phyloP scores from a whole-genome alignment of 2,888 invertebrate species.

The Leucophora obtusa region DNA sequence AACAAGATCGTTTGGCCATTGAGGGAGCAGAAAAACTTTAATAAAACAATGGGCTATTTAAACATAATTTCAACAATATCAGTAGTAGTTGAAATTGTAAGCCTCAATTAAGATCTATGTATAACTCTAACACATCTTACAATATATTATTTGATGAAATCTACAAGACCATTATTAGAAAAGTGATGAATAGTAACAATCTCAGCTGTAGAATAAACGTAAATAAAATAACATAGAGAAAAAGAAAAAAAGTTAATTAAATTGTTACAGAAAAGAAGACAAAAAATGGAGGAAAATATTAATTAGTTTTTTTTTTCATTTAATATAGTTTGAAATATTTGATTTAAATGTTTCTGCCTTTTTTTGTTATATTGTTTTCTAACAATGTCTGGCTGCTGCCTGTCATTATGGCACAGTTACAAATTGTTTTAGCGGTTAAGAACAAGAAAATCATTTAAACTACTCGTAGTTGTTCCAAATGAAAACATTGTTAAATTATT shows the following conservation, averaged over 20 bases:
- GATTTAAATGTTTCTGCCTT: slow-evolving; percentile 33
- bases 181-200: slow-evolving; percentile 48
- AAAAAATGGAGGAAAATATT: slow-evolving; percentile 15
- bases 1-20: slow-evolving; percentile 15
- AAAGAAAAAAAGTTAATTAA: slow-evolving; percentile 37
- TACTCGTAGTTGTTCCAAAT: slow-evolving; percentile 56
- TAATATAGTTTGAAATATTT: slow-evolving; percentile 23
- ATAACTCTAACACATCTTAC: neutral
- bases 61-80: neutral
- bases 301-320: slow-evolving; percentile 27
- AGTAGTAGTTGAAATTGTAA: neutral
- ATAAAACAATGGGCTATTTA: neutral
- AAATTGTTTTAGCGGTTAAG: slow-evolving; percentile 46
- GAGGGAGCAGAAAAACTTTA: neutral
- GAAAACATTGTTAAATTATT: slow-evolving; percentile 66
- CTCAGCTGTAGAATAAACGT: neutral
- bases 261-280: slow-evolving; percentile 20
- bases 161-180: slow-evolving; percentile 38
- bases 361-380: neutral
- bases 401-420: slow-evolving; percentile 58
- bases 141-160: slow-evolving; percentile 29
- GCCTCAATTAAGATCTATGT: slow-evolving; percentile 29
- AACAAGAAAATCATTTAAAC: slow-evolving; percentile 43
- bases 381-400: slow-evolving; percentile 31
- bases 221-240: neutral